phyloP scores from a whole-genome alignment of 1,140 invertebrate genomes.

The Pygmarrhopalites habei region DNA sequence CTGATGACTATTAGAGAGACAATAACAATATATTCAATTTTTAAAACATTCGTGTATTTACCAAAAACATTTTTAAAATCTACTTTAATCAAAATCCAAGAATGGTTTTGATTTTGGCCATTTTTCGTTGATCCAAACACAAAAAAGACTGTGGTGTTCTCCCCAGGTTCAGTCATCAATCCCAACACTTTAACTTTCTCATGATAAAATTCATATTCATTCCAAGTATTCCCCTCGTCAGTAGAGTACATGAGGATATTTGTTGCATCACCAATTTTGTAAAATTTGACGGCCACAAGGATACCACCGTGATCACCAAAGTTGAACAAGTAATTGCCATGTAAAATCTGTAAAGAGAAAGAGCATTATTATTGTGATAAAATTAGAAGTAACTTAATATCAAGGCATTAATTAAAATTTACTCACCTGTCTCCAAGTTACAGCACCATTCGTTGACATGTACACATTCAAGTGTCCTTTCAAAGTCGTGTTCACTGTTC shows the following conservation, averaged over 20 bases:
- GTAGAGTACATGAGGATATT: constrained; percentile 71
- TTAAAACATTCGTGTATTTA: constrained; percentile 43
- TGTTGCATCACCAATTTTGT: constrained; percentile 63
- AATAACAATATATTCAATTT: no score
- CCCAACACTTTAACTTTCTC: constrained; percentile 53
- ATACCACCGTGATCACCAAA: constrained; percentile 86
- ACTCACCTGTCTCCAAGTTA: constrained; percentile 71
- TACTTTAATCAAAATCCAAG: constrained; percentile 81
- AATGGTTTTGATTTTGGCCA: constrained; percentile 55
- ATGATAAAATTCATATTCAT: constrained; percentile 59
- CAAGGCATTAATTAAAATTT: no score
- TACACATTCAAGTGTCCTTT: constrained; percentile 75
- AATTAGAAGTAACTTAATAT: no score
- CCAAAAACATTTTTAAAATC: constrained; percentile 65
- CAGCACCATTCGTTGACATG: constrained; percentile 72
- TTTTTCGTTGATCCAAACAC: constrained; percentile 67
- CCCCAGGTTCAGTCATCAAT: constrained; percentile 49
- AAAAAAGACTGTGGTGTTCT: constrained; percentile 83
- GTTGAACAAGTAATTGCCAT: constrained; percentile 78
- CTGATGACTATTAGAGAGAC: no score
- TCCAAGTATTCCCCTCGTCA: constrained; percentile 78
- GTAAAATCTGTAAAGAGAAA: constrained; percentile 50
- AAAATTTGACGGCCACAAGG: constrained; percentile 73
- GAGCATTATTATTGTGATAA: no score
- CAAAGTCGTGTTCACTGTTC: constrained; percentile 65